Percentiles rank a stretch among this genome's conserved stretches.
phyloP scores from a whole-genome alignment of 1,140 invertebrate genomes.

The Drosophila ficusphila region DNA sequence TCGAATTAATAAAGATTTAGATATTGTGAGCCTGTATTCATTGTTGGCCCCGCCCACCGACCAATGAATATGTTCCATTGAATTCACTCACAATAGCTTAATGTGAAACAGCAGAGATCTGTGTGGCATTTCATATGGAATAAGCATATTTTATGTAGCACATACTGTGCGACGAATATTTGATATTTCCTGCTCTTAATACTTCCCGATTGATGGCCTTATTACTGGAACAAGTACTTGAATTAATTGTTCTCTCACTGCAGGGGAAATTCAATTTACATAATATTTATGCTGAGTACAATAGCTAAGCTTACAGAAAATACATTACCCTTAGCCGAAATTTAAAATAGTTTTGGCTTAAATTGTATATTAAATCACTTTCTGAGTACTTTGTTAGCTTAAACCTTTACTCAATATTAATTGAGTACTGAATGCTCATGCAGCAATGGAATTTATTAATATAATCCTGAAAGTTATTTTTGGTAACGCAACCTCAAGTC shows the following conservation, averaged over 20 bases:
- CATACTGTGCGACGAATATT: slow-evolving; percentile 20
- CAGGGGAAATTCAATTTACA: not conserved
- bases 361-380: too few relatives aligned
- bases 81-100: slow-evolving; percentile 36
- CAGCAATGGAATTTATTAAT: too few relatives aligned
- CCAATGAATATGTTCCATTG: slow-evolving; percentile 48
- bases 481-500: too few relatives aligned
- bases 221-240: not conserved
- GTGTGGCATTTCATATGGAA: slow-evolving; percentile 43
- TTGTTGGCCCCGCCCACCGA: slow-evolving; percentile 13
- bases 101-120: slow-evolving; percentile 45
- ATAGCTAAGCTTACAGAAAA: too few relatives aligned
- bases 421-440: too few relatives aligned
- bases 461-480: too few relatives aligned
- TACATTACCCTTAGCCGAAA: too few relatives aligned
- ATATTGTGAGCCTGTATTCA: slow-evolving; percentile 63
- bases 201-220: slow-evolving; percentile 25
- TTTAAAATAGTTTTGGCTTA: too few relatives aligned
- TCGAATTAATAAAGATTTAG: slow-evolving; percentile 82
- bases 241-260: not conserved
- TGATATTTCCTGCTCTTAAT: slow-evolving; percentile 20
- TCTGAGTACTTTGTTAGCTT: too few relatives aligned
- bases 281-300: too few relatives aligned
- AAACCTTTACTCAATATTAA: too few relatives aligned
- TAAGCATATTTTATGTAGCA: slow-evolving; percentile 34